Conservation (phyloP, 1,140 invertebrate species). For the Polyergus mexicanus region DNA sequence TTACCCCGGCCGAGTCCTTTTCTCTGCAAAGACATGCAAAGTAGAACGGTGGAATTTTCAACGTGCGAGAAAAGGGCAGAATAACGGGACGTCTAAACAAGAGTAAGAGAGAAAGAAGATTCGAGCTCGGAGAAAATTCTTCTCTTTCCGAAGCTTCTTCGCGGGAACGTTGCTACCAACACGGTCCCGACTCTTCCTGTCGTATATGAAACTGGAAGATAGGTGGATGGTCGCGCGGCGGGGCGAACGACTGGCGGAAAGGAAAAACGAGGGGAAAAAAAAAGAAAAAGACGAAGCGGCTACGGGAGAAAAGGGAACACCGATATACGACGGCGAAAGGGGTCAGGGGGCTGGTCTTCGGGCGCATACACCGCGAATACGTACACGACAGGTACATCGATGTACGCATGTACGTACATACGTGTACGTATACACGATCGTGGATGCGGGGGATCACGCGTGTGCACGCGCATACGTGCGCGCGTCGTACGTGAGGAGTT, state of each 20-base stretch:
- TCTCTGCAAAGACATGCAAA: slow-evolving; percentile 79
- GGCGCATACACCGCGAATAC: slow-evolving; percentile 63
- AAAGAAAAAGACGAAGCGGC: not conserved
- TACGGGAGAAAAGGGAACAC: slow-evolving; percentile 48
- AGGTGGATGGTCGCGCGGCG: slow-evolving; percentile 66
- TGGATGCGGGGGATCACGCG: slow-evolving; percentile 50
- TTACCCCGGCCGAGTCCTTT: slow-evolving; percentile 63
- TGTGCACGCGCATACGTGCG: slow-evolving; percentile 33
- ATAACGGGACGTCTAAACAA: not conserved
- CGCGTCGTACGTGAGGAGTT: slow-evolving; percentile 46
- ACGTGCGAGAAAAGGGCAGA: slow-evolving; percentile 22
- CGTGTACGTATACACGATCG: slow-evolving; percentile 9
- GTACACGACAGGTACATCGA: slow-evolving; percentile 69
- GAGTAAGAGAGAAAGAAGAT: slow-evolving; percentile 18
- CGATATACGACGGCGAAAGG: slow-evolving; percentile 68
- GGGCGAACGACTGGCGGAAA: slow-evolving; percentile 40
- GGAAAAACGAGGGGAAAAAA: slow-evolving; percentile 35
- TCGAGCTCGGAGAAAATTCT: slow-evolving; percentile 62
- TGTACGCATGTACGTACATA: slow-evolving; percentile 24
- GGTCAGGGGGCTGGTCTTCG: slow-evolving; percentile 70
- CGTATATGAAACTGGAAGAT: slow-evolving; percentile 66
- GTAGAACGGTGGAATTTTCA: slow-evolving; percentile 66
- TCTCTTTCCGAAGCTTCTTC: slow-evolving; percentile 73
- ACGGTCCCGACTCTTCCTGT: slow-evolving; percentile 58
- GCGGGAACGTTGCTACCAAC: slow-evolving; percentile 75